Base-by-base conservation (phyloP, 2,113 vertebrate species). In the Girardinichthys multiradiatus region DNA sequence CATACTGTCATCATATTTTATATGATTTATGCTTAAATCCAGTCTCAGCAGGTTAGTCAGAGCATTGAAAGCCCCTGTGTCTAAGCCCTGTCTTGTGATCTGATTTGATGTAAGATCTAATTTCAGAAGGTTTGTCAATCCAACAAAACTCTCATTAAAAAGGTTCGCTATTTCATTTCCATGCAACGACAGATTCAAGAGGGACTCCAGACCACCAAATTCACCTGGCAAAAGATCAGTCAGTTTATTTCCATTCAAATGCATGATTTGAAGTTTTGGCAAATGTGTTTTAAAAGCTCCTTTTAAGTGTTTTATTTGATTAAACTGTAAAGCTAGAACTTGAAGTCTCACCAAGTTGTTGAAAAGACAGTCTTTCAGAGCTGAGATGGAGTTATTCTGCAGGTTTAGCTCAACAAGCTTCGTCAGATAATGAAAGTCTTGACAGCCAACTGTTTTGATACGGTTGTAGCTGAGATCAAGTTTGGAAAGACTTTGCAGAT, bases 381-480 rank as follows among this genome's bases (percentile, higher is more conserved):
- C 1, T 1, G 78, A n/a, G 45, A 95, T 89, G 6, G 10, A 35
- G 70, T 95, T 94, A 0, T 28, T 0, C 17, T 84, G 48, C 30
- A 95, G 83, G 39, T 51, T 63, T 19, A 94, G 91, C 1, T 29
- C 1, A 17, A 29, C 77, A 26, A 95, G 82, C 1, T 42, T 71
- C 4, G 77, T 88, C n/a, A 90, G 73, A 63, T 89, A 86, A 57
- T 72, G 42, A 11, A 95, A 94, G 76, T 94, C 90, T 0, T 64
- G 4, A 72, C 91, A 91, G 2, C 0, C 28, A 1, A 95, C 71
- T 0, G 2, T 29, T 1, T 3, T 29, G 51, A 95, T 93, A 0
- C n/a, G 57, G 70, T 95, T 95, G 24, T 0, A 68, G 66, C 84
- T 93, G 3, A 95, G 88, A 68, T 94, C 79, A 59, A 95, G 57